A percentile compares a stretch with the other conserved stretches of the same genome.
phyloP scores from a whole-genome alignment of 2,113 vertebrate species.

The Andinoacara biseriatus region DNA sequence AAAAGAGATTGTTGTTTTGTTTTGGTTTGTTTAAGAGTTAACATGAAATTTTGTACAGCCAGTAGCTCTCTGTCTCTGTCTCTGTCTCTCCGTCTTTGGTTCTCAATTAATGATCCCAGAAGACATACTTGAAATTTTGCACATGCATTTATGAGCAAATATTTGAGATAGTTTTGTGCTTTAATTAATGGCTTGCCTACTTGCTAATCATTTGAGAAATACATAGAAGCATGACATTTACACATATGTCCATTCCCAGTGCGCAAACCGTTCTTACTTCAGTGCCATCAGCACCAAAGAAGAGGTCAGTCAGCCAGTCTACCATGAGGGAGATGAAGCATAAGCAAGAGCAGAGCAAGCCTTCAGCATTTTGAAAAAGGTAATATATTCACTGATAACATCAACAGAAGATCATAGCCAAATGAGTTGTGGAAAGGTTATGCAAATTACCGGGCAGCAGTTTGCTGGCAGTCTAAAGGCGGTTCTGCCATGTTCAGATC shows the following conservation, averaged over 20 bases:
- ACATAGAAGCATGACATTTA: background rate
- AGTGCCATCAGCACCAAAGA: conserved; percentile 22
- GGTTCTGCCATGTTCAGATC: conserved; percentile 18
- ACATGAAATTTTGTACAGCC: too few relatives aligned
- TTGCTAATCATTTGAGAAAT: background rate
- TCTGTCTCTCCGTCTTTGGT: too few relatives aligned
- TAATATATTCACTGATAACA: conserved; percentile 37
- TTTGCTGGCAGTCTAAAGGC: background rate
- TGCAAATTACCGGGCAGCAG: conserved; percentile 45
- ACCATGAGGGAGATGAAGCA: conserved; percentile 28
- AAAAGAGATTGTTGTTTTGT: background rate
- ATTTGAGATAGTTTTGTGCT: background rate
- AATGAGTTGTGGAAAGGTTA: conserved; percentile 57
- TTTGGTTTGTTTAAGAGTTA: background rate
- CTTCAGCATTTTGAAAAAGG: conserved; percentile 39
- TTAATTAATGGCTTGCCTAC: background rate
- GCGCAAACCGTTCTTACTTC: background rate
- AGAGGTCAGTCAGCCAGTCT: conserved; percentile 25
- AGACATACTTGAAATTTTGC: too few relatives aligned
- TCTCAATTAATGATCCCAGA: too few relatives aligned
- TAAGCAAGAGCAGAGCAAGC: conserved; percentile 44
- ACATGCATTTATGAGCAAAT: background rate
- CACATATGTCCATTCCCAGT: conserved; percentile 11
- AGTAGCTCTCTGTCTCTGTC: too few relatives aligned
- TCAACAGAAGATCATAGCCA: conserved; percentile 36